phyloP scores from a whole-genome alignment of 2,113 vertebrate genomes.

The Glaucomys volans region DNA sequence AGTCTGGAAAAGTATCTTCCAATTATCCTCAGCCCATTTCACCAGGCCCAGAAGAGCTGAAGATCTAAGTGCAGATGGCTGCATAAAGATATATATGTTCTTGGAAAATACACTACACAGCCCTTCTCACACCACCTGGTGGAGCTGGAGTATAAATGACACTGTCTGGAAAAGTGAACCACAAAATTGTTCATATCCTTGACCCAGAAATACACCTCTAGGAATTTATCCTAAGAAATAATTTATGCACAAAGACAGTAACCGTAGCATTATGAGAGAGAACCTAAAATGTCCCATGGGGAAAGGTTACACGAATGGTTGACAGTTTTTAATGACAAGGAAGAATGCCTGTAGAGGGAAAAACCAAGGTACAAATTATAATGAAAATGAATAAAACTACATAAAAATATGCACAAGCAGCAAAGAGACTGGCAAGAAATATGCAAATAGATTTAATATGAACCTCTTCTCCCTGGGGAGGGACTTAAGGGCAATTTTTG shows the following conservation, averaged over 20 bases:
- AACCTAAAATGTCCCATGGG: background rate
- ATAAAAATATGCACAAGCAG: background rate
- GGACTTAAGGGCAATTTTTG: background rate
- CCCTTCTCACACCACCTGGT: background rate
- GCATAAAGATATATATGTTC: background rate
- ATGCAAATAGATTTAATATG: background rate
- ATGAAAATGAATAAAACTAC: background rate
- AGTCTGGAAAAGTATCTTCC: background rate
- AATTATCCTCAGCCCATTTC: background rate
- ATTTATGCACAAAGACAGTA: background rate
- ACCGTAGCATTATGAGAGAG: background rate
- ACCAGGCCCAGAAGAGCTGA: background rate
- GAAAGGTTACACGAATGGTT: background rate
- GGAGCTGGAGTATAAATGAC: background rate
- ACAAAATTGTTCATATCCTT: background rate
- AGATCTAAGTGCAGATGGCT: background rate
- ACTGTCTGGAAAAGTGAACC: background rate
- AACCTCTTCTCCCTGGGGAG: background rate
- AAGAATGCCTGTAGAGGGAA: background rate
- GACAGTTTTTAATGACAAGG: background rate
- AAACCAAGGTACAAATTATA: background rate
- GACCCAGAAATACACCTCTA: background rate
- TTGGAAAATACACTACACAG: background rate
- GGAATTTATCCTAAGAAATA: slow-evolving; percentile 41
- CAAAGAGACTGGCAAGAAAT: background rate